Base-by-base conservation (phyloP, 37 sponge, comb jelly and placozoan genomes). In the Cliona cf. orientalis region DNA sequence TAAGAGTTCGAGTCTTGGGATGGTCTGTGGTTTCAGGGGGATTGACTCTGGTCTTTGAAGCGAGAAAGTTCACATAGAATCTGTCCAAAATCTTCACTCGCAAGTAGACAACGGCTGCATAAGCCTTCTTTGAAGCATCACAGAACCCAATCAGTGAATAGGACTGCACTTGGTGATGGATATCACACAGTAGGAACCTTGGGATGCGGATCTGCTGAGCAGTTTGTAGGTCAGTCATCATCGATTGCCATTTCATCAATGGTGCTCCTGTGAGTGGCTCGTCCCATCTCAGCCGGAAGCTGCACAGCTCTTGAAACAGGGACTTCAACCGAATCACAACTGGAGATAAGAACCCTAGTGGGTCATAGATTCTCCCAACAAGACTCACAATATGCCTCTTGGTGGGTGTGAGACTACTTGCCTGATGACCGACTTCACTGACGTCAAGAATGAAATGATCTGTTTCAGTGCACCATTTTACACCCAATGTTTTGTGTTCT, bases 401-500 rank as follows among this genome's bases (percentile, higher is more conserved):
- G 33, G 80, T 80, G 1, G 69, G 69, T 23, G 41, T 36, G 21
- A 69, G 37, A 14, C 37, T 19, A 4, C 29, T 42, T 41, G 78
- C 78, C 21, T 14, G 19, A 26, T 61, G 44, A 22, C 28, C 64
- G 2, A 77, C 19, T 19, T 53, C 49, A 5, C 55, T 39, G 21
- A 80, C 59, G 44, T 72, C 73, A 26, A 82, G 40, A 0, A 72
- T 43, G 33, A 82, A 58, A 26, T 71, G 61, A 33, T 82, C 73
- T 14, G 29, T 58, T 26, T 34, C 23, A 12, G 41, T 34, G 34
- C 64, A 29, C 82, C 82, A 82, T 9, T 73, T 44, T 22, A 82
- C 82, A 31, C 82, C 82, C 12, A 82, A 46, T 9, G 64, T 44
- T 32, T 72, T 71, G 43, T 82, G 72, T 45, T 71, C 73, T 72